Evolutionary conservation across 2,888 invertebrate species (phyloP), one percentile per base, ranked within the genome.

Genomic region (Plutella xylostella): DNA sequence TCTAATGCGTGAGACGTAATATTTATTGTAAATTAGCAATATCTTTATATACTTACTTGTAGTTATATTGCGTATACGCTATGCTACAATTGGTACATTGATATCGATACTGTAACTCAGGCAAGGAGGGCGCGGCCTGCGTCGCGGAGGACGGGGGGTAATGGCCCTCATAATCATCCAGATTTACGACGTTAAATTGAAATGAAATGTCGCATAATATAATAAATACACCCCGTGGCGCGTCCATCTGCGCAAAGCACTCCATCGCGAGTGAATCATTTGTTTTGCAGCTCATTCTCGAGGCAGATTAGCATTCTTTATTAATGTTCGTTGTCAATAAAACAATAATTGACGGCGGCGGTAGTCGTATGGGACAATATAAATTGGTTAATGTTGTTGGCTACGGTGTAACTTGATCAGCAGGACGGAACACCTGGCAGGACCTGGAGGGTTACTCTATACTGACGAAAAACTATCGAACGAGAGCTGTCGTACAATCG

Each of bases 351-450:
- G 77, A 68, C 72, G 72, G 52, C 58, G 71, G 70, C 72, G 61
- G 75, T 78, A 77, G 80, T 78, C 71, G 77, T 67, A 66, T 61
- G 82, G 80, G 78, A 68, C 68, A 75, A 78, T 79, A 80, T 80
- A 79, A 75, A 78, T 82, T 80, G 79, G 76, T 77, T 77, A 80
- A 82, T 77, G 77, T 80, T n/a, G 80, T 80, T 80, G 80, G 78
- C 79, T 73, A n/a, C n/a, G 69, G 68, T 73, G 82, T 76, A 83
- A 82, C 64, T 51, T 64, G 78, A 83, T 67, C 75, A 28, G n/a
- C 28, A 12, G 28, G 28, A 12, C 54, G 58, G 60, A 65, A 68
- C 79, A 80, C 77, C 80, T 75, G 76, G 56, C 67, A 57, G 54
- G 28, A n/a, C n/a, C 28, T 28, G n/a, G n/a, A n/a, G n/a, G n/a